Conservation (phyloP, 1,140 invertebrate species). For the Thereuonema tuberculata region DNA sequence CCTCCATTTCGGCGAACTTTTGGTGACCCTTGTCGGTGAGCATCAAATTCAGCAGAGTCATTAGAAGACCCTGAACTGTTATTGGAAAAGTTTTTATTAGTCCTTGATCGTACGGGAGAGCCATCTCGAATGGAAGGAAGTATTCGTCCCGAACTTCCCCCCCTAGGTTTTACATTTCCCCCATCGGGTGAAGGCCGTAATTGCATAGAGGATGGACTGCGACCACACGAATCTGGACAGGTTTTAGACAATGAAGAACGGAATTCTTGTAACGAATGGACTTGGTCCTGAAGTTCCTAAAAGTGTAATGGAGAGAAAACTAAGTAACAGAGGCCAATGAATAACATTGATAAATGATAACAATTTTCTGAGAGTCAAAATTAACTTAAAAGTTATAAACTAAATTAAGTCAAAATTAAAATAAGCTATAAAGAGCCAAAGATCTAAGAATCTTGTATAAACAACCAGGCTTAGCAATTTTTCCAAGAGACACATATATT, state of each 20-base stretch:
- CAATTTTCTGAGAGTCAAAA: too few relatives aligned
- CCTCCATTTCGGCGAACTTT: not conserved
- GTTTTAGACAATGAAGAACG: slow-evolving; percentile 80
- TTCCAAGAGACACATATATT: too few relatives aligned
- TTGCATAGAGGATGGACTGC: too few relatives aligned
- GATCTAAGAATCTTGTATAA: too few relatives aligned
- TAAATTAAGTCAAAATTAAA: too few relatives aligned
- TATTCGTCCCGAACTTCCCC: not conserved
- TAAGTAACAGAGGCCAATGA: too few relatives aligned
- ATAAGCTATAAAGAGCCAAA: too few relatives aligned
- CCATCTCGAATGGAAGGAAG: not conserved
- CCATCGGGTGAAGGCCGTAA: not conserved
- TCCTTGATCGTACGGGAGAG: not conserved
- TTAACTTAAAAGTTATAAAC: too few relatives aligned
- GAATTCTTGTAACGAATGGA: slow-evolving; percentile 72
- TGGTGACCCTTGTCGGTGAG: not conserved
- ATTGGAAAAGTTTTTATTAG: too few relatives aligned
- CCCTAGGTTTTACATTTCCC: not conserved
- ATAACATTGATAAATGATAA: too few relatives aligned
- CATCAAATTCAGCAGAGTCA: not conserved
- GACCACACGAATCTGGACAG: too few relatives aligned
- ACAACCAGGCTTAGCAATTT: too few relatives aligned
- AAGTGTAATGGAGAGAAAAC: slow-evolving; percentile 12
- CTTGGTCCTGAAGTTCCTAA: slow-evolving; percentile 76
- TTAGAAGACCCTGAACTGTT: not conserved